Evolutionary conservation across 2,797 vertebrate genomes (phyloP), one percentile per base, ranked within the genome.

Genomic region (Melanotaenia pygmaea): DNA sequence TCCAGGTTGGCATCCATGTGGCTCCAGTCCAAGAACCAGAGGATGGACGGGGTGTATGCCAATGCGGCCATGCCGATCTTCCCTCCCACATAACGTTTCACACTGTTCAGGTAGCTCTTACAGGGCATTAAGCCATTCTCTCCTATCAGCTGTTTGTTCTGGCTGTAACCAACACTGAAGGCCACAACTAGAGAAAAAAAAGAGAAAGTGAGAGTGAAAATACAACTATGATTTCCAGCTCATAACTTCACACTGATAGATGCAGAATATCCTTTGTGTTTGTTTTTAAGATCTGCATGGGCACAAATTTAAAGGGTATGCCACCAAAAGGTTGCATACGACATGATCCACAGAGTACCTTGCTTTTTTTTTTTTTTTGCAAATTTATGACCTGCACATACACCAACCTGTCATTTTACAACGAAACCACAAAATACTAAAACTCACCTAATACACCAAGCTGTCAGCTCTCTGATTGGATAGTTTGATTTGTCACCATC

Each of bases 91-190:
- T 98, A 96, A 24, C 79, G 94, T 63, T 96, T 96, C 38, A 99
- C 79, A 0, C 92, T 95, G 80, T 92, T 90, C 77, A 99, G 92
- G 88, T 97, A 97, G 2, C 79, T 80, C 59, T 83, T 93, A 76
- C 95, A 95, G 30, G 98, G 97, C 66, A 97, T 94, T 34, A 99
- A 92, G 0, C 98, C 97, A 0, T 63, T 91, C 3, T 96, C 93
- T 0, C 98, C 98, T 0, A 99, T 96, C 74, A 99, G 95, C 88
- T 96, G 96, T 82, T 96, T 98, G 93, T 99, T 99, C 91, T 99
- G 98, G 57, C 95, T 94, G 32, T 94, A 95, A 0, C 97, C 98
- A 35, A 98, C 94, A 47, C 92, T 81, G 89, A 99, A 99, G 0
- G 97, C 98, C 76, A 99, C 95, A 1, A 92, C 98, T 96, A 5